Evolutionary conservation across 2,797 vertebrate species (phyloP).

Genomic region (Leptoclinus maculatus): DNA sequence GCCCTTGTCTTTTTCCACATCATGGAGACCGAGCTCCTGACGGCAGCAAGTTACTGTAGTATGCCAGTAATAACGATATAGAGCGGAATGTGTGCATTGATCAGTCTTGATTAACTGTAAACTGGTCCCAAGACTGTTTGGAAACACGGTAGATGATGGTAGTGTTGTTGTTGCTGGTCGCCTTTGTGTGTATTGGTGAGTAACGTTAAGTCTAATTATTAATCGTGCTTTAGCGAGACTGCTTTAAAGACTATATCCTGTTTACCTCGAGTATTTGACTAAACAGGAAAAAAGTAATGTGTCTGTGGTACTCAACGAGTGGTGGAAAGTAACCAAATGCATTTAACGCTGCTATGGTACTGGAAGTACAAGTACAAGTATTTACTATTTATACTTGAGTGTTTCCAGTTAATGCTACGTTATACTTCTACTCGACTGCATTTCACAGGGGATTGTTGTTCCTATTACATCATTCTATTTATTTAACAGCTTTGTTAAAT

Average conservation of each 20-base stretch:
- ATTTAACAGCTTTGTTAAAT: too few relatives aligned
- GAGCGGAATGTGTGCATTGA: too few relatives aligned
- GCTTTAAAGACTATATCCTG: background rate
- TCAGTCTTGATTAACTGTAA: background rate
- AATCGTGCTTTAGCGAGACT: background rate
- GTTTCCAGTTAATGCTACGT: too few relatives aligned
- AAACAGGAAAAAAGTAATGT: background rate
- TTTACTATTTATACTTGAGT: too few relatives aligned
- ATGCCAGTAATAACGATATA: background rate
- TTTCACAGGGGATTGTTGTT: too few relatives aligned
- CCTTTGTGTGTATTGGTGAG: constrained; percentile 21
- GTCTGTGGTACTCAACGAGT: background rate
- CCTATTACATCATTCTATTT: too few relatives aligned
- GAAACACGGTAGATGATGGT: background rate
- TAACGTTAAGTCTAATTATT: background rate
- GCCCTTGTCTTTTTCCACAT: background rate
- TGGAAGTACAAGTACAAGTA: too few relatives aligned
- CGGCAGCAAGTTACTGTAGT: background rate
- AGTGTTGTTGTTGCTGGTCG: constrained; percentile 18
- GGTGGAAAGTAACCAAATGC: too few relatives aligned
- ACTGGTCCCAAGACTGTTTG: background rate
- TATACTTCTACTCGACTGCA: too few relatives aligned
- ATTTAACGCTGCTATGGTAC: too few relatives aligned
- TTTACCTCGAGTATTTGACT: background rate
- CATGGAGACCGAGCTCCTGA: background rate